Conservation (phyloP, 2,888 invertebrate species). For the Orchesellides sinensis region DNA sequence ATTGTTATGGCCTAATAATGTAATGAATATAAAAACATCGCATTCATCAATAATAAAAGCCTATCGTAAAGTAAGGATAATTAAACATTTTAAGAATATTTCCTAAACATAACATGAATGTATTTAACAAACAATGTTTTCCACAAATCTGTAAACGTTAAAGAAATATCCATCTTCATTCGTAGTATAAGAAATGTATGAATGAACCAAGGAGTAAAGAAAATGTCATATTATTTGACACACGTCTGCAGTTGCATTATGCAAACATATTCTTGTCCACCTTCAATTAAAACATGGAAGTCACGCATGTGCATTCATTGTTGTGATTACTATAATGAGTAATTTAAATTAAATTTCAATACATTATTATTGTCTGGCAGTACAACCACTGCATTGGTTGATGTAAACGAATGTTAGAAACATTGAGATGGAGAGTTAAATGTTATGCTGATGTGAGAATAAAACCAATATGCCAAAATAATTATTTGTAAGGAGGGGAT, state of each 20-base stretch:
- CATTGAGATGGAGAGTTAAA: no score
- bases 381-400: no score
- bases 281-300: constrained; percentile 15
- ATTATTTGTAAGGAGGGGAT: no score
- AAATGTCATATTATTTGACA: no score
- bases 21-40: background rate
- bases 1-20: constrained; percentile 25
- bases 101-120: background rate
- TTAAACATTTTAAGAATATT: background rate
- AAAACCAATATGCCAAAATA: no score
- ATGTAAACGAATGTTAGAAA: no score
- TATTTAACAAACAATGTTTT: background rate
- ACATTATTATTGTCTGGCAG: background rate
- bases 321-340: background rate
- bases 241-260: no score
- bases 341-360: background rate
- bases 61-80: background rate
- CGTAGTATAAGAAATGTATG: no score
- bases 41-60: constrained; percentile 5
- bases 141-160: background rate
- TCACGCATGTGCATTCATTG: background rate
- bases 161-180: no score
- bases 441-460: no score
- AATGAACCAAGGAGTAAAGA: no score
- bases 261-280: constrained; percentile 8